Percentiles rank a stretch among this genome's conserved stretches.
phyloP scores from a whole-genome alignment of 2,888 invertebrate species.

The Incurvaria masculella region DNA sequence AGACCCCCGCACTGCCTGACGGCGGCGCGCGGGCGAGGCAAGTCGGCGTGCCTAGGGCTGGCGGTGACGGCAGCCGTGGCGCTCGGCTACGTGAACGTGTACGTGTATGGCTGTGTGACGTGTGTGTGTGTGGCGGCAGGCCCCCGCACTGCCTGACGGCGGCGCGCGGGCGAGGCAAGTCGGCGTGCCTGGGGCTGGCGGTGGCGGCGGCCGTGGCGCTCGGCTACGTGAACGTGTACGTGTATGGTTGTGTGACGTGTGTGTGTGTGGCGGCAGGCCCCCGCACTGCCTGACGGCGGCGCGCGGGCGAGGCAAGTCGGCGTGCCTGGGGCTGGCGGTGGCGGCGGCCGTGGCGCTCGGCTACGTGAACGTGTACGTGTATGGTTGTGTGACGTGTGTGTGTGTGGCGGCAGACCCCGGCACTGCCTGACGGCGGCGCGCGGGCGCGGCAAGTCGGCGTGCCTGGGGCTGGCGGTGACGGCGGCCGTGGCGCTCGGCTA shows the following conservation, averaged over 20 bases:
- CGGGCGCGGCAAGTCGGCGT: slow-evolving; percentile 98
- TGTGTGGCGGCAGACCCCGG: slow-evolving; percentile 80
- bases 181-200: slow-evolving; percentile 92
- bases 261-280: too few species aligned
- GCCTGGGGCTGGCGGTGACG: slow-evolving; percentile 89
- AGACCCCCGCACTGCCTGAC: slow-evolving; percentile 93
- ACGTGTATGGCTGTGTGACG: slow-evolving; percentile 86
- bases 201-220: slow-evolving; percentile 72
- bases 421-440: slow-evolving; percentile 94
- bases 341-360: slow-evolving; percentile 69
- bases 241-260: too few species aligned
- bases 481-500: slow-evolving; percentile 70
- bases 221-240: slow-evolving; percentile 90
- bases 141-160: slow-evolving; percentile 96
- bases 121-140: slow-evolving; percentile 43
- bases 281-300: slow-evolving; percentile 96
- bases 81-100: slow-evolving; percentile 82
- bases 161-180: slow-evolving; percentile 96
- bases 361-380: slow-evolving; percentile 93
- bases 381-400: too few species aligned
- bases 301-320: slow-evolving; percentile 97
- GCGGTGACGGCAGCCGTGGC: slow-evolving; percentile 79
- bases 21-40: slow-evolving; percentile 95
- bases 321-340: slow-evolving; percentile 91
- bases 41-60: slow-evolving; percentile 95